phyloP scores from a whole-genome alignment of 2,113 vertebrate genomes.

The Amphilophus citrinellus region DNA sequence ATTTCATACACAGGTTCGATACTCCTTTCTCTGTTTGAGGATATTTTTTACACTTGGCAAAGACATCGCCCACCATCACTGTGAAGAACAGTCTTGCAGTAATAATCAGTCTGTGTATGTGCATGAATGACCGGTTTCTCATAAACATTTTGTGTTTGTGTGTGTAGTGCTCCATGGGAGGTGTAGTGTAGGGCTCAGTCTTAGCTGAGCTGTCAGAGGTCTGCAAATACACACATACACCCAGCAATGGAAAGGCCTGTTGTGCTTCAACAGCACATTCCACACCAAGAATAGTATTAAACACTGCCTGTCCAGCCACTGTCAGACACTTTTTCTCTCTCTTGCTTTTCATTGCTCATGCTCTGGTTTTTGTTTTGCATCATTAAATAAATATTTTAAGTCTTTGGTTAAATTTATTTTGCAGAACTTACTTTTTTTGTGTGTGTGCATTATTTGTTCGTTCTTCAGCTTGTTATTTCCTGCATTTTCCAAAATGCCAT shows the following conservation, averaged over 20 bases:
- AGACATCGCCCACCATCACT: conserved; percentile 40
- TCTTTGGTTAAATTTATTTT: no score
- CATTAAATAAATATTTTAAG: background rate
- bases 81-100: conserved; percentile 18
- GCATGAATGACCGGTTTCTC: conserved; percentile 22
- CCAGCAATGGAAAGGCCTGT: conserved; percentile 42
- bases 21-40: background rate
- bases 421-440: no score
- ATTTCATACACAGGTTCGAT: background rate
- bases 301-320: conserved; percentile 49
- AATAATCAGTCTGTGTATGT: conserved; percentile 34
- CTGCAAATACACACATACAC: conserved; percentile 45
- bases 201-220: conserved; percentile 58
- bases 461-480: no score
- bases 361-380: background rate
- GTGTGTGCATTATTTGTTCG: no score
- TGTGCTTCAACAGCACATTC: conserved; percentile 72
- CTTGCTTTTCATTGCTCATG: background rate
- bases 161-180: conserved; percentile 48
- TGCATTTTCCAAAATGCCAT: no score
- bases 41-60: background rate
- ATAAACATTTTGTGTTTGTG: conserved; percentile 35
- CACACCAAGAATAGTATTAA: conserved; percentile 72
- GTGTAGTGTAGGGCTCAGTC: conserved; percentile 34
- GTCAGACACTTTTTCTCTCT: conserved; percentile 2